phyloP scores from a whole-genome alignment of 1,140 invertebrate species.

The Thaumetopoea pityocampa region DNA sequence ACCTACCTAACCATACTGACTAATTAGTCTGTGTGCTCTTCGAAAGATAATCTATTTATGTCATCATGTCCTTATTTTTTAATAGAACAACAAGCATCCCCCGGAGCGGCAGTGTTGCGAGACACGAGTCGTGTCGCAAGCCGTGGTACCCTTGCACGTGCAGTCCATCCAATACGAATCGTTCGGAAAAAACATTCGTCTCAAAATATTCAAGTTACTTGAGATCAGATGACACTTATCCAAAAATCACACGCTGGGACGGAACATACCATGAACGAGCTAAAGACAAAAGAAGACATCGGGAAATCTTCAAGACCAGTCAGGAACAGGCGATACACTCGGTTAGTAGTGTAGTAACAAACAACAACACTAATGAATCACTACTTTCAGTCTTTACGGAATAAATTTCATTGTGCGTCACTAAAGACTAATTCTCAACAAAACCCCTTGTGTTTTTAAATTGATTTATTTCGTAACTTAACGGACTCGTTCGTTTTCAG shows the following conservation, averaged over 20 bases:
- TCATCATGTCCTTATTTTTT: slow-evolving; percentile 74
- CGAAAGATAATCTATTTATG: slow-evolving; percentile 70
- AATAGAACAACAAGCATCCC: slow-evolving; percentile 72
- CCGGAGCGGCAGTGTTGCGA: slow-evolving; percentile 55
- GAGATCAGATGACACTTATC: slow-evolving; percentile 56
- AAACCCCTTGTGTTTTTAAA: slow-evolving; percentile 20
- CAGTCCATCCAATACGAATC: slow-evolving; percentile 20
- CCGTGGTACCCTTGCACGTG: slow-evolving; percentile 62
- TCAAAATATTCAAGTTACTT: slow-evolving; percentile 10
- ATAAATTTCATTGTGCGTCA: slow-evolving; percentile 67
- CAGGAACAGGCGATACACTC: slow-evolving; percentile 76
- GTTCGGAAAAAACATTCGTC: slow-evolving; percentile 6
- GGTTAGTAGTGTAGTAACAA: slow-evolving; percentile 50
- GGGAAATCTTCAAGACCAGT: slow-evolving; percentile 73
- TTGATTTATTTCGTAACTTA: background rate
- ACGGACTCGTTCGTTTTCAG: slow-evolving; percentile 47
- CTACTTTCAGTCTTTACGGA: slow-evolving; percentile 52
- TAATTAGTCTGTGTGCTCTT: slow-evolving; percentile 44
- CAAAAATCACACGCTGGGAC: slow-evolving; percentile 42
- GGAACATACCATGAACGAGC: slow-evolving; percentile 42
- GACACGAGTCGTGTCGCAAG: slow-evolving; percentile 58
- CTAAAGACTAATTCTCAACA: slow-evolving; percentile 24
- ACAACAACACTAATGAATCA: slow-evolving; percentile 43
- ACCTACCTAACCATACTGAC: slow-evolving; percentile 36
- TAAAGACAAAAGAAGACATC: slow-evolving; percentile 42